These are phyloP conservation scores for Dasyurus viverrinus DNA, from an alignment of 2,113 vertebrate genomes.

Conservation along the genomic window DNA sequence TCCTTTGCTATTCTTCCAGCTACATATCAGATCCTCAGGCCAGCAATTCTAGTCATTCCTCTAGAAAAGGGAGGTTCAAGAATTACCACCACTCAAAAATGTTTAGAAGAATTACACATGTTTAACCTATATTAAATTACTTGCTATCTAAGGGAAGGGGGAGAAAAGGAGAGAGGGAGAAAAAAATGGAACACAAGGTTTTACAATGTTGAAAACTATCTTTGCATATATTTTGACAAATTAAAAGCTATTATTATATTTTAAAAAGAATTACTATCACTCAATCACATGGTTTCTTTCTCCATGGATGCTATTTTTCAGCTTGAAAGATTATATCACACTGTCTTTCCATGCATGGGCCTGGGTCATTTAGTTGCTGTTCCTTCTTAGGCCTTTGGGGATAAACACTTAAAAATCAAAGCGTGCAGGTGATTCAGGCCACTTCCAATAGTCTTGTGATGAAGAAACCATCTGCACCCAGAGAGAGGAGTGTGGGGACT, in stretches of 20 bases:
- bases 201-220: too few species aligned
- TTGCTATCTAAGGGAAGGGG: too few species aligned
- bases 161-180: too few species aligned
- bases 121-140: too few species aligned
- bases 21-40: background rate
- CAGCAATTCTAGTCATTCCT: background rate
- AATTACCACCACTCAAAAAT: background rate
- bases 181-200: too few species aligned
- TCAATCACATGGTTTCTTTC: background rate
- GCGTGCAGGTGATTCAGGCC: too few species aligned
- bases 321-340: background rate
- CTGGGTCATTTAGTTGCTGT: background rate
- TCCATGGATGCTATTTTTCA: background rate
- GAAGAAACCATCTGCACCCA: too few species aligned
- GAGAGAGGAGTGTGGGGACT: too few species aligned
- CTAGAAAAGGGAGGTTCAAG: background rate
- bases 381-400: background rate
- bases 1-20: background rate
- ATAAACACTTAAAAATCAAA: background rate
- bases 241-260: too few species aligned
- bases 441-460: too few species aligned
- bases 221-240: too few species aligned
- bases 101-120: too few species aligned
- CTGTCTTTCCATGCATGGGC: background rate
- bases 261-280: background rate